phyloP scores from a whole-genome alignment of 2,113 vertebrate genomes.

The Actinemys pallida region DNA sequence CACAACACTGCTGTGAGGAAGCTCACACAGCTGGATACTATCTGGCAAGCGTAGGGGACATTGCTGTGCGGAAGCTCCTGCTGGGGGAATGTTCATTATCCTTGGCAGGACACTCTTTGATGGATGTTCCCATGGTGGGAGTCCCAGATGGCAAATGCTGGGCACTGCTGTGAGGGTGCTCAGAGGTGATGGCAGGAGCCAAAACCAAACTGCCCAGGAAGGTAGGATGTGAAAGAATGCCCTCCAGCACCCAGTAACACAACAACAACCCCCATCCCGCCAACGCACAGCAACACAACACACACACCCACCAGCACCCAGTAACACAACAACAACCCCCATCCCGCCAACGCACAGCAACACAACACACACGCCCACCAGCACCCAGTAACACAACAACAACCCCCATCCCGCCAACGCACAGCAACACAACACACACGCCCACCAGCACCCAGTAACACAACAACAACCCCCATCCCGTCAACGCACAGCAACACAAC shows the following conservation, averaged over 20 bases:
- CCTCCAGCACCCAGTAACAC: background rate
- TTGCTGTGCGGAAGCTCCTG: background rate
- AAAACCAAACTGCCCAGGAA: fast-evolving
- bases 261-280: background rate
- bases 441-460: no score
- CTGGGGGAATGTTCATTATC: background rate
- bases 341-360: no score
- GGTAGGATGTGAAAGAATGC: background rate
- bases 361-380: no score
- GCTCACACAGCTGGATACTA: background rate
- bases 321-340: no score
- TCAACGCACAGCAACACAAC: background rate
- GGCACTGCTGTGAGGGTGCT: background rate
- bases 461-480: background rate
- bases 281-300: background rate
- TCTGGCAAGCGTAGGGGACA: background rate
- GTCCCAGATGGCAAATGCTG: background rate
- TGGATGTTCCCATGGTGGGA: background rate
- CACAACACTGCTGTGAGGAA: background rate
- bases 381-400: no score
- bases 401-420: no score
- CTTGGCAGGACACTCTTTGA: no score
- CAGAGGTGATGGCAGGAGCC: background rate
- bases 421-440: no score
- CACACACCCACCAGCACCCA: no score